These are phyloP conservation scores for Drosophila subsilvestris DNA, from an alignment of 2,888 invertebrate genomes.

Conservation along the genomic window DNA sequence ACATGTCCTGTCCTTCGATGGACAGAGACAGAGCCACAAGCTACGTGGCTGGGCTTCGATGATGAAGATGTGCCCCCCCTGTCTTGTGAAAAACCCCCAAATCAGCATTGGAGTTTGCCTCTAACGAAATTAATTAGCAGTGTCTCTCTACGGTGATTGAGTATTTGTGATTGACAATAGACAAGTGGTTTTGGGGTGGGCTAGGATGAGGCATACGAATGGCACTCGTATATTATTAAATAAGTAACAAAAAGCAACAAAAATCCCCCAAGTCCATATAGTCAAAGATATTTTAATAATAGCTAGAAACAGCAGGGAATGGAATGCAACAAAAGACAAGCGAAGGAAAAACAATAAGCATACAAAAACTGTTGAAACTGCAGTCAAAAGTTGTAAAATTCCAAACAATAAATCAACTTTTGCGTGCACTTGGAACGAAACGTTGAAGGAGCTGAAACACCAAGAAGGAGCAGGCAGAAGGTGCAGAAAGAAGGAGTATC, in stretches of 20 bases:
- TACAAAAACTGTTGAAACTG: conserved; percentile 40
- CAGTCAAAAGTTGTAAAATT: conserved; percentile 57
- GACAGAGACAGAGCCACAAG: conserved; percentile 9
- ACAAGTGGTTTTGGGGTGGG: background rate
- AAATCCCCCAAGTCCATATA: background rate
- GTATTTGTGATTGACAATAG: conserved; percentile 33
- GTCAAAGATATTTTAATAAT: background rate
- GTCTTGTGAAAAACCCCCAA: conserved; percentile 22
- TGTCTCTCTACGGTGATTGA: conserved; percentile 46
- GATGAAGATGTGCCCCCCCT: background rate
- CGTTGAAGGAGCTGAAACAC: background rate
- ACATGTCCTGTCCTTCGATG: conserved; percentile 46
- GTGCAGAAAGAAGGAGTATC: conserved; percentile 24
- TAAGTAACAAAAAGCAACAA: background rate
- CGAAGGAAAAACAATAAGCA: conserved; percentile 56
- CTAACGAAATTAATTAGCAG: conserved; percentile 58
- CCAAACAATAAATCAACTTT: conserved; percentile 66
- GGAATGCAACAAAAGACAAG: conserved; percentile 43
- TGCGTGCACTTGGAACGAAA: conserved; percentile 34
- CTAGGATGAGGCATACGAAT: background rate
- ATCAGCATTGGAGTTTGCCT: conserved; percentile 39
- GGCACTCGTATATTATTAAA: background rate
- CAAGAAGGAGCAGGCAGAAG: conserved; percentile 13
- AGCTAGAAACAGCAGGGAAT: background rate
- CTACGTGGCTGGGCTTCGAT: conserved; percentile 47